phyloP scores from a whole-genome alignment of 2,888 invertebrate genomes.

The Scaptomyza parva region DNA sequence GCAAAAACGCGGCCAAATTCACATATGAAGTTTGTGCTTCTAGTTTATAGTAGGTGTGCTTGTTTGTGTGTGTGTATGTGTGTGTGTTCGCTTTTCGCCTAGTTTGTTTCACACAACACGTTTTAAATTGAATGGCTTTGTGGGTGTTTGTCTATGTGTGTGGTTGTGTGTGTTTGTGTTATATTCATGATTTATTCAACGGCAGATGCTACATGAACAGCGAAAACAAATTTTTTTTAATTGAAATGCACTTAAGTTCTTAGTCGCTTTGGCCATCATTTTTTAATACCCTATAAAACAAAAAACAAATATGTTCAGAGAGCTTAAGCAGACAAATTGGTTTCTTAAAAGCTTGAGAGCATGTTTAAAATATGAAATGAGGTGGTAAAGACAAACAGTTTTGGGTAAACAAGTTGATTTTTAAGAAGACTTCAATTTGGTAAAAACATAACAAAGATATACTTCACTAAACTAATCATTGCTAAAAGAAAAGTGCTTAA shows the following conservation, averaged over 20 bases:
- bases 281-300: constrained; percentile 7
- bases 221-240: constrained; percentile 55
- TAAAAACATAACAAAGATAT: no score
- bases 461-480: no score
- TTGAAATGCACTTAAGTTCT: constrained; percentile 76
- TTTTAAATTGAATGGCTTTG: constrained; percentile 72
- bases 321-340: background rate
- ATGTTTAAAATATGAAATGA: no score
- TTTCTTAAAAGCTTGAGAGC: no score
- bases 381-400: no score
- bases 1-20: constrained; percentile 40
- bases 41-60: background rate
- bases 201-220: constrained; percentile 34
- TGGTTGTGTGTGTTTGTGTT: constrained; percentile 14
- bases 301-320: background rate
- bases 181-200: constrained; percentile 67
- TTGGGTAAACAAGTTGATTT: background rate
- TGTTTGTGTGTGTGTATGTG: constrained; percentile 1
- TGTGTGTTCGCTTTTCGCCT: constrained; percentile 27
- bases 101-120: constrained; percentile 66
- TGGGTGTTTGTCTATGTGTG: background rate
- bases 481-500: no score
- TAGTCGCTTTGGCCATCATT: constrained; percentile 32
- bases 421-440: no score
- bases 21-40: constrained; percentile 18